Evolutionary conservation across 2,888 invertebrate genomes (phyloP).

Genomic region (Ochropleura leucogaster): DNA sequence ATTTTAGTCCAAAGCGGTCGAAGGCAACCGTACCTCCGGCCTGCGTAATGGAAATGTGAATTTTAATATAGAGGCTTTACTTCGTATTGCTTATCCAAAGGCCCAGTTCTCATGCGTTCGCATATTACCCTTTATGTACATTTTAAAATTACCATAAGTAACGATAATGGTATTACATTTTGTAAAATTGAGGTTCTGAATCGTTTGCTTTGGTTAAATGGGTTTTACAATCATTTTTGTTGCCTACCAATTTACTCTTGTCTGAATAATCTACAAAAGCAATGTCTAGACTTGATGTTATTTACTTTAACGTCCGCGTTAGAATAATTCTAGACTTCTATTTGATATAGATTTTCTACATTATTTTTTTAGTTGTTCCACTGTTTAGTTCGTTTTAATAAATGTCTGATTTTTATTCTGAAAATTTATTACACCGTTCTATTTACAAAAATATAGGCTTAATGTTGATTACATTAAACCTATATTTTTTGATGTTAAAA

Average conservation of each 20-base stretch:
- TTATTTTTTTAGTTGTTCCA: neutral
- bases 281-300: slow-evolving; percentile 4
- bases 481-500: no score
- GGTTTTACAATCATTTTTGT: slow-evolving; percentile 37
- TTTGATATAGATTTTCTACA: neutral
- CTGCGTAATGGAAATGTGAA: slow-evolving; percentile 66
- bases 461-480: no score
- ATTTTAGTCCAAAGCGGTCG: slow-evolving; percentile 70
- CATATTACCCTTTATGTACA: slow-evolving; percentile 60
- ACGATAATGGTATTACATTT: slow-evolving; percentile 58
- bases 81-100: slow-evolving; percentile 62
- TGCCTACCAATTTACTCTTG: slow-evolving; percentile 22
- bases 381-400: neutral
- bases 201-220: slow-evolving; percentile 42
- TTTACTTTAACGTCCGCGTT: neutral
- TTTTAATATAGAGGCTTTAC: slow-evolving; percentile 62
- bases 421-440: neutral
- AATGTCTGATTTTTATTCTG: neutral
- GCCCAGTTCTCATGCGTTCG: slow-evolving; percentile 50
- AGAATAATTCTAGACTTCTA: neutral
- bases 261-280: slow-evolving; percentile 3
- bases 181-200: slow-evolving; percentile 40
- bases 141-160: slow-evolving; percentile 64
- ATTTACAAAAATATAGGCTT: neutral
- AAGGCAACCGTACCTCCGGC: slow-evolving; percentile 61